These are phyloP conservation scores for Apodemus speciosus DNA, from an alignment of 2,113 vertebrate genomes.

Conservation along the genomic window DNA sequence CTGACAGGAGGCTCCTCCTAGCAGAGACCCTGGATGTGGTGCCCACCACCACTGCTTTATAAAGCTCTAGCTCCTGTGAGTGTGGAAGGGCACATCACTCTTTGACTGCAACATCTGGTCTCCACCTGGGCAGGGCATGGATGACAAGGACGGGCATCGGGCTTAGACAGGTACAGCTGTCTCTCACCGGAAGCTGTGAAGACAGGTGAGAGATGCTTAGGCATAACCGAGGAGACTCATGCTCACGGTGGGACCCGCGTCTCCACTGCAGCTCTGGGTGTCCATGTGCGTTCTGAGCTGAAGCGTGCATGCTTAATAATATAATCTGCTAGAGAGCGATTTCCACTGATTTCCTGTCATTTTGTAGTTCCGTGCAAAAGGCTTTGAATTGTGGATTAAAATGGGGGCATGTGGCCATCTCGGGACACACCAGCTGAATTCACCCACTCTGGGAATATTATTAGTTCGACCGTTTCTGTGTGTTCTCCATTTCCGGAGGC, in stretches of 20 bases:
- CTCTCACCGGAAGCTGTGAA: background rate
- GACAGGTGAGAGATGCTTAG: accelerated
- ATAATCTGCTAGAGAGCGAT: slow-evolving; percentile 51
- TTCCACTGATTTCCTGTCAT: slow-evolving; percentile 69
- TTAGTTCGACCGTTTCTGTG: background rate
- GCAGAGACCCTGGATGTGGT: background rate
- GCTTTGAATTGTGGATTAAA: slow-evolving; percentile 57
- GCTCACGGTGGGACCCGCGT: background rate
- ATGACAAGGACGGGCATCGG: background rate
- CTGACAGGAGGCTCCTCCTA: background rate
- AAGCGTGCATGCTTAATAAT: slow-evolving; percentile 20
- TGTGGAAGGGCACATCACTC: background rate
- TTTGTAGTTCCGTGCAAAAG: slow-evolving; percentile 64
- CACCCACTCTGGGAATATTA: background rate
- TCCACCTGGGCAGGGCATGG: background rate
- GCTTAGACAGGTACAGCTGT: background rate
- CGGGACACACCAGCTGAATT: slow-evolving; percentile 47
- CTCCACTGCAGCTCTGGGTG: background rate
- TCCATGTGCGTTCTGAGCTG: background rate
- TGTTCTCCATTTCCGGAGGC: background rate
- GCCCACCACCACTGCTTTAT: background rate
- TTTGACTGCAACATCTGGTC: background rate
- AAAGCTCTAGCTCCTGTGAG: background rate
- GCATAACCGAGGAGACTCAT: background rate
- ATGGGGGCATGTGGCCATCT: slow-evolving; percentile 51